Evolutionary conservation across 2,888 invertebrate genomes (phyloP).

Genomic region (Gortyna flavago): DNA sequence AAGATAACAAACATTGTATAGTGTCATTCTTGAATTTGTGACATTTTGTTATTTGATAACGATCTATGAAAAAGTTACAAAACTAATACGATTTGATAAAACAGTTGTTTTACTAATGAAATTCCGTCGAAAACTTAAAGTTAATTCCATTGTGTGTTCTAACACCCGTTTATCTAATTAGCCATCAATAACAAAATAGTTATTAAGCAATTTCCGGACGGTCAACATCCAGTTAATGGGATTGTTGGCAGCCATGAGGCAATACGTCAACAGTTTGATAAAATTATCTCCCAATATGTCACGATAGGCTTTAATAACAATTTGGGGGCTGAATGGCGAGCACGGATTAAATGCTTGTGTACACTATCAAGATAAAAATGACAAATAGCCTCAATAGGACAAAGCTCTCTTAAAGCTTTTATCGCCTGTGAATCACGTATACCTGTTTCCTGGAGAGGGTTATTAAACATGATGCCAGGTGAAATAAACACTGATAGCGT

Average conservation of each 20-base stretch:
- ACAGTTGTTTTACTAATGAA: neutral
- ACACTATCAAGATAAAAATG: constrained; percentile 83
- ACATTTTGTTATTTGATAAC: constrained; percentile 10
- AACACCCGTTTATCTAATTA: constrained; percentile 7
- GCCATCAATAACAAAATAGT: constrained; percentile 19
- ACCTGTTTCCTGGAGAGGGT: constrained; percentile 23
- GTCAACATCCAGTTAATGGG: constrained; percentile 63
- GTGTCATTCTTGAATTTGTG: neutral
- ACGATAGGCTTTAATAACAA: constrained; percentile 82
- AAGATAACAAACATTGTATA: neutral
- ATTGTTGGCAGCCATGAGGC: constrained; percentile 56
- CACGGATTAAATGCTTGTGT: constrained; percentile 78
- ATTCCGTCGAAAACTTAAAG: neutral
- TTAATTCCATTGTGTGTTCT: neutral
- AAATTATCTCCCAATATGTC: constrained; percentile 73
- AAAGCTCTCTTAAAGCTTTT: constrained; percentile 49
- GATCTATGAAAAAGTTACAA: neutral
- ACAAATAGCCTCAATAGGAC: constrained; percentile 68
- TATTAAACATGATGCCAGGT: constrained; percentile 26
- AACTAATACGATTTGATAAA: neutral
- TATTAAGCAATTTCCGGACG: constrained; percentile 32
- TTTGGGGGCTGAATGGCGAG: constrained; percentile 76
- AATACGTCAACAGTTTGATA: constrained; percentile 71
- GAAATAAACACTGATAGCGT: constrained; percentile 25
- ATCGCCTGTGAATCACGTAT: constrained; percentile 61